phyloP scores from a whole-genome alignment of 2,797 vertebrate species.

The Eurystomus glaucurus region DNA sequence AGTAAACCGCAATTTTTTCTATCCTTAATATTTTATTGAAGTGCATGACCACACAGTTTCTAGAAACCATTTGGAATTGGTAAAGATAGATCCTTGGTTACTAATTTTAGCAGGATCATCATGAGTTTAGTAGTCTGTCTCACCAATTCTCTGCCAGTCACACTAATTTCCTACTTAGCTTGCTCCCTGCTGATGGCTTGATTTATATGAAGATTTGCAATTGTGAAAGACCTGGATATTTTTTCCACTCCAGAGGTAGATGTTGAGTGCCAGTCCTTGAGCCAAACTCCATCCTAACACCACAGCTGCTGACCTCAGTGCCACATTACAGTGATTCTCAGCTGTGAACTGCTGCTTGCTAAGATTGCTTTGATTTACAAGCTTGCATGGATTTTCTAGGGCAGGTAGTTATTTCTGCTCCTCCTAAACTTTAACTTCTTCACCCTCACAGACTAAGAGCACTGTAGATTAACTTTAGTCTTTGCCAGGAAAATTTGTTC shows the following conservation, averaged over 20 bases:
- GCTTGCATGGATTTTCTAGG: background rate
- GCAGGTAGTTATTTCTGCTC: background rate
- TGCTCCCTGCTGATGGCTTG: conserved; percentile 32
- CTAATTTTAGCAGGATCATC: conserved; percentile 69
- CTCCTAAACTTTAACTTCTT: background rate
- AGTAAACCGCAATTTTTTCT: conserved; percentile 56
- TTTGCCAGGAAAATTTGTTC: background rate
- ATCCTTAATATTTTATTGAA: conserved; percentile 40
- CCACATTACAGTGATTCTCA: background rate
- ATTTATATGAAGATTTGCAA: conserved; percentile 50
- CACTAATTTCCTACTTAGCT: conserved; percentile 67
- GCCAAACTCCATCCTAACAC: background rate
- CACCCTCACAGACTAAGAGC: background rate
- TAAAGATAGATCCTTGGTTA: conserved; percentile 42
- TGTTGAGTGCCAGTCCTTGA: background rate
- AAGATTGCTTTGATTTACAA: background rate
- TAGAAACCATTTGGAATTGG: conserved; percentile 66
- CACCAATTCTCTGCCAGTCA: conserved; percentile 14
- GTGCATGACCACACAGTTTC: conserved; percentile 12
- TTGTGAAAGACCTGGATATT: conserved; percentile 39
- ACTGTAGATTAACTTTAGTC: background rate
- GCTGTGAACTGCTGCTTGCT: background rate
- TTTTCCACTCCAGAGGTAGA: conserved; percentile 4
- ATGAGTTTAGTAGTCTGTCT: conserved; percentile 68
- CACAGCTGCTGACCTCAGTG: background rate